phyloP scores from a whole-genome alignment of 2,888 invertebrate genomes.

The Drosophila helvetica region DNA sequence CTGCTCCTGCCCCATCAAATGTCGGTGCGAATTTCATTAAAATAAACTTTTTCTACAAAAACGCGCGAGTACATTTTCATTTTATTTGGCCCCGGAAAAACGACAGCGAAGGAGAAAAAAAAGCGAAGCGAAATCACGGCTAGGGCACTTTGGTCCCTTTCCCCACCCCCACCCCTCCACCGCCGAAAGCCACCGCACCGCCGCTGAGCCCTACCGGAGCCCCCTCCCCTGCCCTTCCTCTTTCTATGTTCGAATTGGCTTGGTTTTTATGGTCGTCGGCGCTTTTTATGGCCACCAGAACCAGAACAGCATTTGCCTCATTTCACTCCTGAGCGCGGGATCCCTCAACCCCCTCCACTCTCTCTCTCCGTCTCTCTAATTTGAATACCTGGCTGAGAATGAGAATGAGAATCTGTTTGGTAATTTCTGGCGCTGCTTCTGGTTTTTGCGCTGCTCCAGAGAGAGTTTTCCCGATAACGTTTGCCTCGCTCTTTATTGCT shows the following conservation, averaged over 20 bases:
- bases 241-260: slow-evolving; percentile 36
- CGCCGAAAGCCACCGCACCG: no score
- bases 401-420: slow-evolving; percentile 43
- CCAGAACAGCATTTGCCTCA: slow-evolving; percentile 61
- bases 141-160: slow-evolving; percentile 65
- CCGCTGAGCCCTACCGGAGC: no score
- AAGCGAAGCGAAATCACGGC: slow-evolving; percentile 61
- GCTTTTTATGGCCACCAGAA: slow-evolving; percentile 65
- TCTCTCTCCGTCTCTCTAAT: slow-evolving; percentile 54
- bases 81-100: slow-evolving; percentile 61
- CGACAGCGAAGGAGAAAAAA: slow-evolving; percentile 32
- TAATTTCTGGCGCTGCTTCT: slow-evolving; percentile 24
- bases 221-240: no score
- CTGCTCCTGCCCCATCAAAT: slow-evolving; percentile 60
- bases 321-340: slow-evolving; percentile 53
- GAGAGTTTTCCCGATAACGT: slow-evolving; percentile 62
- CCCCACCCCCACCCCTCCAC: not conserved
- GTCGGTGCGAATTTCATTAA: slow-evolving; percentile 79
- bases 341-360: not conserved
- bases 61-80: slow-evolving; percentile 74
- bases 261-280: slow-evolving; percentile 72
- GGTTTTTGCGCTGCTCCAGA: slow-evolving; percentile 4
- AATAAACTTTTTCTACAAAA: slow-evolving; percentile 72
- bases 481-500: slow-evolving; percentile 70
- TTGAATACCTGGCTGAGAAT: slow-evolving; percentile 68